Base-by-base conservation (phyloP, 2,113 vertebrate species). In the Pseudopodoces humilis region DNA sequence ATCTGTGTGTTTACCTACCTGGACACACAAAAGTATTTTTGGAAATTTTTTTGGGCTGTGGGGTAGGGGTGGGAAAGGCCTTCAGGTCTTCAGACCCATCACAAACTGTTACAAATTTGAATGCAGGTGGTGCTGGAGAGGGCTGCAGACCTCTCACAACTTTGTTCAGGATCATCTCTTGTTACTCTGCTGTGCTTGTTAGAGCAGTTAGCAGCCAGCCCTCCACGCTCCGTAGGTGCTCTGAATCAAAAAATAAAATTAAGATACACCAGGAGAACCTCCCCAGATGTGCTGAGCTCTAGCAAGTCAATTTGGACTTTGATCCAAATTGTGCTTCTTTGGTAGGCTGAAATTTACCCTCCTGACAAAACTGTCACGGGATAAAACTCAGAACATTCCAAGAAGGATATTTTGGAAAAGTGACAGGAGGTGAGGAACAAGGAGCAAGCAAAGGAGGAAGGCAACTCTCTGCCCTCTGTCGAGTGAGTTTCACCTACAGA, bases 1-100 rank as follows among this genome's bases (percentile, higher is more conserved):
- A 90, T 96, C 86, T 72, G 90, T 81, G 55, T 52, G 33, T 90
- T 92, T 94, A 18, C 41, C 86, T 87, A 74, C 47, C 65, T 90
- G 46, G 31, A 72, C 69, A 67, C 53, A 83, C 21, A 83, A 20
- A 56, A 44, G 16, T 60, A 35, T 19, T 92, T 75, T 18, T 55
- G 58, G 69, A 87, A 25, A 62, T 58, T 62, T 28, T 19, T 5
- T 21, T 92, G 37, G 49, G 37, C 33, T 18, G 35, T 1, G 3
- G 49, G 7, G 15, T n/a, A 28, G 9, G 23, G 13, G 11, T 63
- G 30, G 53, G 31, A 88, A 76, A 16, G 64, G 9, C 20, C 31
- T 86, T 74, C 83, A 39, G 28, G 9, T 65, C 21, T 39, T 17
- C 6, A 31, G 13, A 14, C 4, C 4, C 11, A 6, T 7, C 11